Evolutionary conservation across 2,113 vertebrate genomes (phyloP).

Genomic region (Eulemur macaco): DNA sequence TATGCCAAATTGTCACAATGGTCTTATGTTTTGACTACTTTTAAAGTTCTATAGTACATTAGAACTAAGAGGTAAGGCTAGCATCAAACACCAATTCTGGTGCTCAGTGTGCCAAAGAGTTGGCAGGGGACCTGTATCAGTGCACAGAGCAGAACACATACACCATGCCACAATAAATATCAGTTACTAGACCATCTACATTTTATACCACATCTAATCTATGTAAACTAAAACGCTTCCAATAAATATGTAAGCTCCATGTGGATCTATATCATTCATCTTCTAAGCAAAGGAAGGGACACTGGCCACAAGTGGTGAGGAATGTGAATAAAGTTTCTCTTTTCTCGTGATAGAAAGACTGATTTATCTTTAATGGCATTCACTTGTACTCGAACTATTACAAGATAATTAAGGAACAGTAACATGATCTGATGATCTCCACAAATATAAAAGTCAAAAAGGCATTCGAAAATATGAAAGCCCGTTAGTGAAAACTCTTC

Average conservation of each 20-base stretch:
- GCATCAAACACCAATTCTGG: not conserved
- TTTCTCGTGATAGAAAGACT: not conserved
- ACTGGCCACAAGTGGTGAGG: not conserved
- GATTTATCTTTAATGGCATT: slow-evolving; percentile 22
- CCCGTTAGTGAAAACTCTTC: not conserved
- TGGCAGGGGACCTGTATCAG: not conserved
- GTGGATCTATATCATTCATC: not conserved
- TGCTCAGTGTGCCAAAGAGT: not conserved
- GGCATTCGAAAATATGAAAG: not conserved
- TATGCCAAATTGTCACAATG: not conserved
- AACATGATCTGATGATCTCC: not conserved
- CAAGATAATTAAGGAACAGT: not conserved
- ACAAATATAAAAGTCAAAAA: slow-evolving; percentile 7
- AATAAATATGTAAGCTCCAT: not conserved
- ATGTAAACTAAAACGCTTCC: not conserved
- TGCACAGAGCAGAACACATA: not conserved
- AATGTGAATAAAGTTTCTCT: not conserved
- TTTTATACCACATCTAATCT: not conserved
- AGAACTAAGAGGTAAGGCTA: not conserved
- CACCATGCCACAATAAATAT: not conserved
- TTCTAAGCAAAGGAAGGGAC: slow-evolving; percentile 9
- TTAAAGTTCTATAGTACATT: not conserved
- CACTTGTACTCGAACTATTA: not conserved
- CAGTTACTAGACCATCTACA: not conserved
- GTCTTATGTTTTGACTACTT: not conserved